Percentiles rank a stretch among this genome's conserved stretches.
These are phyloP conservation scores for Phyllotreta cruciferae DNA, from an alignment of 2,888 invertebrate genomes.

Conservation along the genomic window DNA sequence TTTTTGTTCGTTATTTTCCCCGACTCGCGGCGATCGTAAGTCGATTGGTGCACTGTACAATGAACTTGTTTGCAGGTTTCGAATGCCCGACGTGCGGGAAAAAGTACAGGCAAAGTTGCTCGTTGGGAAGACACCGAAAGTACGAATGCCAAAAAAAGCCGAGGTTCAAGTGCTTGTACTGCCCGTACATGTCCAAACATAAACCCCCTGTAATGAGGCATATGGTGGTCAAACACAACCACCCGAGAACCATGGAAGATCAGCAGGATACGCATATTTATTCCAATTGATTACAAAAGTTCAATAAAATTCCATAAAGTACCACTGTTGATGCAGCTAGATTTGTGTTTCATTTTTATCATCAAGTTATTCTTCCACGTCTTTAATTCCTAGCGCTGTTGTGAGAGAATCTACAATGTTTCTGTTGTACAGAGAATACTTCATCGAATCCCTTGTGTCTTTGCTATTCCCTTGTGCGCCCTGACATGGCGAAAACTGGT, in stretches of 20 bases:
- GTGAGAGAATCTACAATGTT: too few relatives aligned
- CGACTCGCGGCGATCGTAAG: background rate
- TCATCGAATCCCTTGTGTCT: too few relatives aligned
- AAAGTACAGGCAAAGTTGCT: conserved; percentile 42
- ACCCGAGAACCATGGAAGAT: conserved; percentile 21
- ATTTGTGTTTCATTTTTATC: too few relatives aligned
- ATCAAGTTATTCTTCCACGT: too few relatives aligned
- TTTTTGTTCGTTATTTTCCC: too few relatives aligned
- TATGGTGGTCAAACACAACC: conserved; percentile 32
- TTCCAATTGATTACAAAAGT: too few relatives aligned
- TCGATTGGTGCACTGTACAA: background rate
- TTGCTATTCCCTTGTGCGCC: too few relatives aligned
- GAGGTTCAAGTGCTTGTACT: conserved; percentile 41
- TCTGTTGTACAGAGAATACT: too few relatives aligned
- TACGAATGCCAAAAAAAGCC: conserved; percentile 48
- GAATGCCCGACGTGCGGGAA: conserved; percentile 37
- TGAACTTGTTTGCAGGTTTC: conserved; percentile 26
- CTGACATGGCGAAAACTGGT: background rate
- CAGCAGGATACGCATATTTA: too few relatives aligned
- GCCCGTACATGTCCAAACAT: conserved; percentile 43
- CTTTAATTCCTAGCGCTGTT: too few relatives aligned
- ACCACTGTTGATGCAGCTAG: too few relatives aligned
- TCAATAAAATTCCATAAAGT: too few relatives aligned
- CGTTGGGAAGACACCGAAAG: conserved; percentile 38
- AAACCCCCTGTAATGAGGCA: conserved; percentile 41